Base-by-base conservation (phyloP, 2,113 vertebrate genomes). In the Helogale parvula region DNA sequence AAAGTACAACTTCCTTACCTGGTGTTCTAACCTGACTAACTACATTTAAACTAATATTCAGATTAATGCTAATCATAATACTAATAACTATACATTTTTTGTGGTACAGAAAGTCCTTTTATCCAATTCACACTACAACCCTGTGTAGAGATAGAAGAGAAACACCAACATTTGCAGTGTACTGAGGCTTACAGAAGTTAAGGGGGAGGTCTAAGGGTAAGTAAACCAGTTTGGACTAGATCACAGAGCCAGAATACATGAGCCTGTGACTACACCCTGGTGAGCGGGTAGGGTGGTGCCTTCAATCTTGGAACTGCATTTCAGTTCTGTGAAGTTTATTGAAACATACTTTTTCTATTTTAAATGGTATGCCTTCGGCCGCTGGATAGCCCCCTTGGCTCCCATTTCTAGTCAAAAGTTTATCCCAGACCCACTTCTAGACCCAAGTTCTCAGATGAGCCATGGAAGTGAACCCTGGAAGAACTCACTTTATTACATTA, bases 1-100 rank as follows among this genome's bases (percentile, higher is more conserved):
- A 65, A 95, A 94, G 19, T 83, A 87, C 60, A 93, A 82, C 33
- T 89, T 93, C 68, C 87, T 93, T 50, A 69, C n/a, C 38, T 96
- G 47, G 35, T 88, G 45, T 83, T 87, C 31, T 84, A 69, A 89
- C 27, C 93, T 93, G 89, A 57, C 47, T 31, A 66, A 21, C 52
- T 93, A 60, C 1, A 47, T 15, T 74, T 41, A 54, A 27, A 41
- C 3, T 65, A 88, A 83, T 89, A 25, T 23, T 81, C 88, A 93
- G 50, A 83, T 77, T 52, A 77, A 63, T 33, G 29, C 3, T 86
- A 81, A 87, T 31, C 21, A 60, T 72, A 63, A 45, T 71, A 60
- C 9, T n/a, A 54, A 93, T 25, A 80, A 21, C 1, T 69, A 15
- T 84, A 89, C 41, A 69, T 14, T 66, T 83, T 17, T 10, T 19